Evolutionary conservation across 2,113 vertebrate species (phyloP).

Genomic region (Cnemophilus loriae): DNA sequence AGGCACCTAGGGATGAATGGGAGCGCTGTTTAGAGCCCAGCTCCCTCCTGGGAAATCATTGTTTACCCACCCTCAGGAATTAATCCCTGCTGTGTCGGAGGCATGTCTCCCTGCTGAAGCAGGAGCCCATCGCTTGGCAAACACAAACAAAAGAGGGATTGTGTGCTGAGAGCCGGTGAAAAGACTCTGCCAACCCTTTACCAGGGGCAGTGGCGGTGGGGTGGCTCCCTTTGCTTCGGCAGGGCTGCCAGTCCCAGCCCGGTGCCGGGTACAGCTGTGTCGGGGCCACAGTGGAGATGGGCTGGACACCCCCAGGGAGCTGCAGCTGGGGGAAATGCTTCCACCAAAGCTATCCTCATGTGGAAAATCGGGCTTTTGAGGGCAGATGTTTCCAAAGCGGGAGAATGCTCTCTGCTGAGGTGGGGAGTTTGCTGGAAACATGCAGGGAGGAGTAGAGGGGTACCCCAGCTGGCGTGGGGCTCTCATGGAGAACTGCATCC

Average conservation of each 20-base stretch:
- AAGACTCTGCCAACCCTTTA: background rate
- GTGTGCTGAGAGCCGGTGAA: background rate
- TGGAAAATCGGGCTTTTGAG: background rate
- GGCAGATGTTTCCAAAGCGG: background rate
- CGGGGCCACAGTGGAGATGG: background rate
- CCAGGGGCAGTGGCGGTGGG: rapidly evolving
- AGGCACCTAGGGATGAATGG: background rate
- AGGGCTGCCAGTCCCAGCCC: background rate
- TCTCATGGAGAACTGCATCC: background rate
- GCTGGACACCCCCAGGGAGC: background rate
- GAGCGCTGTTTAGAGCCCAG: background rate
- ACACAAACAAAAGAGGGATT: slow-evolving; percentile 9
- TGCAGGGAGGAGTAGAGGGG: background rate
- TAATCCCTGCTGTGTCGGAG: background rate
- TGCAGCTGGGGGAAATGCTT: background rate
- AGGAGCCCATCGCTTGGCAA: background rate
- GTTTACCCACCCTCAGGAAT: background rate
- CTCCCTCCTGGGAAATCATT: background rate
- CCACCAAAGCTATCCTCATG: background rate
- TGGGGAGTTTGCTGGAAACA: background rate
- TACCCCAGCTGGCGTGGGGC: rapidly evolving
- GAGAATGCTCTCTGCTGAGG: background rate
- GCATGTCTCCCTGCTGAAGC: background rate
- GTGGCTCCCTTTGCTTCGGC: background rate
- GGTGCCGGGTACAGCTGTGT: background rate